Conservation (phyloP, 2,797 vertebrate species). For the Lagocephalus sceleratus region DNA sequence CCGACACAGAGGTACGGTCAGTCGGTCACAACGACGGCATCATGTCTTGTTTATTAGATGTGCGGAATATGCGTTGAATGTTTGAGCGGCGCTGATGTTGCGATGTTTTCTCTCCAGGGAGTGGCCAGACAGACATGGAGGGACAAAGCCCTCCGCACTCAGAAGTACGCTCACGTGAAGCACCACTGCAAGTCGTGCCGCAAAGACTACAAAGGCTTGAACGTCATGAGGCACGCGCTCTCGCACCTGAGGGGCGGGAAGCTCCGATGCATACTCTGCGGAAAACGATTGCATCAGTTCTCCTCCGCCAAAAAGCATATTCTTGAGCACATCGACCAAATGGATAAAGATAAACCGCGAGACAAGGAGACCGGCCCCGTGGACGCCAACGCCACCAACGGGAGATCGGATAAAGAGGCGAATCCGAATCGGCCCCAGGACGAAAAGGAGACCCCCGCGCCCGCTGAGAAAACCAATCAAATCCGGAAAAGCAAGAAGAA, state of each 20-base stretch:
- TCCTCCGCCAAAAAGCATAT: slow-evolving; percentile 87
- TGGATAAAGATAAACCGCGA: slow-evolving; percentile 59
- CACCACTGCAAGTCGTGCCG: slow-evolving; percentile 85
- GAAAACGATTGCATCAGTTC: slow-evolving; percentile 80
- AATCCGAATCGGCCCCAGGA: slow-evolving; percentile 10
- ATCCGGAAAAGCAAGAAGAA: slow-evolving; percentile 34
- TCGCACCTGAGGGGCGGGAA: slow-evolving; percentile 83
- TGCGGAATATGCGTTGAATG: neutral
- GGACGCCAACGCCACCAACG: slow-evolving; percentile 44
- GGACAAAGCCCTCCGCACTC: slow-evolving; percentile 44
- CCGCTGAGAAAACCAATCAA: slow-evolving; percentile 10
- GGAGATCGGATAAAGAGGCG: slow-evolving; percentile 13
- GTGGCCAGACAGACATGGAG: slow-evolving; percentile 46
- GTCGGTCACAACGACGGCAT: slow-evolving; percentile 15
- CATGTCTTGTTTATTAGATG: neutral
- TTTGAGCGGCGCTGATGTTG: neutral
- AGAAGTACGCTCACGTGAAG: slow-evolving; percentile 64
- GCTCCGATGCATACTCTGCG: slow-evolving; percentile 86
- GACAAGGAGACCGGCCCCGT: slow-evolving; percentile 4
- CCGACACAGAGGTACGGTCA: slow-evolving; percentile 46
- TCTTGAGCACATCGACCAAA: slow-evolving; percentile 87
- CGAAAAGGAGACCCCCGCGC: slow-evolving; percentile 14
- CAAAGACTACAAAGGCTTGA: slow-evolving; percentile 87
- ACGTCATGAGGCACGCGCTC: slow-evolving; percentile 90
- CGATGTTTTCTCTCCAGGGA: slow-evolving; percentile 27